A percentile compares a stretch with the other conserved stretches of the same genome.
phyloP scores from a whole-genome alignment of 2,797 vertebrate species.

The Scolopax rusticola region DNA sequence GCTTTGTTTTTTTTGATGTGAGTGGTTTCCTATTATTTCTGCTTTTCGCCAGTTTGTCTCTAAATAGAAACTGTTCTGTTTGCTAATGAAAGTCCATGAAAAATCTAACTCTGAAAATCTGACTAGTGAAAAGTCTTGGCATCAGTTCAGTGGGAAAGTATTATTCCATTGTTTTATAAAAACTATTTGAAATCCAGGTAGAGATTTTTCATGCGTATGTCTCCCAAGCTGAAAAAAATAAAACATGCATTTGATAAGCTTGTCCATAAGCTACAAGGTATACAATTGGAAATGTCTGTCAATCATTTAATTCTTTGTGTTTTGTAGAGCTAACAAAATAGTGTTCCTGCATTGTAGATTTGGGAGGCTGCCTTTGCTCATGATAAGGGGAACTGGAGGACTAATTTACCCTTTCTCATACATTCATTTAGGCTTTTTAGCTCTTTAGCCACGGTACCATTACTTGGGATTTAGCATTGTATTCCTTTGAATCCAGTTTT shows the following conservation, averaged over 20 bases:
- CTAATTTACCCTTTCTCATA: neutral
- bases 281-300: neutral
- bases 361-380: neutral
- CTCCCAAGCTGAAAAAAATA: neutral
- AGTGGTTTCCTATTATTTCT: constrained; percentile 32
- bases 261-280: neutral
- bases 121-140: neutral
- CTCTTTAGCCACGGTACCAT: neutral
- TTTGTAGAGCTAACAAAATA: neutral
- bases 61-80: constrained; percentile 33
- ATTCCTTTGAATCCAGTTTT: neutral
- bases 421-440: neutral
- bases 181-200: neutral
- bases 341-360: neutral
- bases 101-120: constrained; percentile 8
- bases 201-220: neutral
- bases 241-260: neutral
- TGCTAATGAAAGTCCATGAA: constrained; percentile 21
- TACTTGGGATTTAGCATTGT: neutral
- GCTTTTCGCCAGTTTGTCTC: neutral
- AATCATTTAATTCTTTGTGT: neutral
- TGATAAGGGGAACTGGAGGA: neutral
- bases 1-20: constrained; percentile 7
- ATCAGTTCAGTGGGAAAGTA: neutral
- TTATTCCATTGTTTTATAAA: neutral